Conservation (phyloP, 2,113 vertebrate species). For the Fulmarus glacialis region DNA sequence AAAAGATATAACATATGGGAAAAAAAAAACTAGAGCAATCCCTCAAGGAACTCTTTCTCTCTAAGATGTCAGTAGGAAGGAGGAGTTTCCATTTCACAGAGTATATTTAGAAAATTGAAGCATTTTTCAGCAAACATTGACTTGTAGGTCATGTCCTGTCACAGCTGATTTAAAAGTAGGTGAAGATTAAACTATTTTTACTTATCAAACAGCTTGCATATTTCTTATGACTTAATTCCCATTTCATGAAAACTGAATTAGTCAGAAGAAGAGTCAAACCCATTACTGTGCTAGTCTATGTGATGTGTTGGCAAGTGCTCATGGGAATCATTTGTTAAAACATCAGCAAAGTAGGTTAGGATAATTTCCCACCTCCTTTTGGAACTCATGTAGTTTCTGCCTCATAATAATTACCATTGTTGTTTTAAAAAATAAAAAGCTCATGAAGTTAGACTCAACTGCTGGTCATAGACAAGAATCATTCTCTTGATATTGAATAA, state of each 20-base stretch:
- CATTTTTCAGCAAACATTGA: neutral
- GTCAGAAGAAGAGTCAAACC: conserved; percentile 4
- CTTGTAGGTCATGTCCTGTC: neutral
- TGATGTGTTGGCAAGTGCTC: neutral
- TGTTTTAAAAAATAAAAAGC: neutral
- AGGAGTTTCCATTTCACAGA: neutral
- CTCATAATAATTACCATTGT: neutral
- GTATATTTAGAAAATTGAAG: neutral
- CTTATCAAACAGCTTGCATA: neutral
- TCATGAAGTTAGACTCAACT: neutral
- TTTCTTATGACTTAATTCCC: conserved; percentile 1
- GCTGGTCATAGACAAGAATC: neutral
- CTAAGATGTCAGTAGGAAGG: neutral
- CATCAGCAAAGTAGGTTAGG: neutral
- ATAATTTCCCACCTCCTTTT: neutral
- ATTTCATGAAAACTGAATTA: conserved; percentile 40
- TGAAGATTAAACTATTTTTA: conserved; percentile 12
- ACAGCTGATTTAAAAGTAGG: neutral
- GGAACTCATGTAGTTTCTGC: neutral
- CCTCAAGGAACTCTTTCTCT: neutral
- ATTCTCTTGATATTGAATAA: neutral
- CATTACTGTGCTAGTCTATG: neutral
- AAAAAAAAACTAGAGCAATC: neutral
- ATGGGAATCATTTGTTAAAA: neutral
- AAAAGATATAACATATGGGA: neutral